Evolutionary conservation across 2,113 vertebrate genomes (phyloP), one percentile per base, ranked within the genome.

Genomic region (Cottus gobio): DNA sequence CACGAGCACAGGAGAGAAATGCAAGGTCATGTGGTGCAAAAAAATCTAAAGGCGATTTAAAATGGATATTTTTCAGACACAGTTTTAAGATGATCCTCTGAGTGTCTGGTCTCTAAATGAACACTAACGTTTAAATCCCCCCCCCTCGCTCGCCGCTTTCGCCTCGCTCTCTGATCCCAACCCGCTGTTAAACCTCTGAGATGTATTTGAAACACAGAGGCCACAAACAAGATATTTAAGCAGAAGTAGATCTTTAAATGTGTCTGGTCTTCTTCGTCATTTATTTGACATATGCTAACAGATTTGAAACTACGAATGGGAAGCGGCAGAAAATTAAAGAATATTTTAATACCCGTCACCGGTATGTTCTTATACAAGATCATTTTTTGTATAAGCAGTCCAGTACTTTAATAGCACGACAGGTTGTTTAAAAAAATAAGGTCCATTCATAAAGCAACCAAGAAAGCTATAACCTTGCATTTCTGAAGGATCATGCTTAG

Each of bases 41-140:
- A 67, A 63, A 77, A 39, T 58, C 80, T 72, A 62, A 65, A 81
- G 80, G 48, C 46, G 84, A 86, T 90, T 90, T 87, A 69, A 88
- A 83, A 75, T 50, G 34, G 48, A 85, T 78, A 80, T 86, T 82
- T 91, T 82, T 79, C 78, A 66, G 79, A 80, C 63, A 85, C 48
- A 84, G 84, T 85, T 90, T 89, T 83, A 83, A 91, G 73, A 80
- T 89, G 86, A 92, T 92, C 87, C 84, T 73, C 67, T 79, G 61
- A 82, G 56, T 79, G 80, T 90, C 82, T 87, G 85, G 91, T 88
- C 89, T 90, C 88, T 89, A 89, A 80, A 85, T 90, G 78, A 91
- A 86, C 6, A 28, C 42, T 73, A 82, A 91, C 52, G 86, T 91
- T 90, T 88, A 90, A 90, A 88, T 83, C 72, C 81, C 65, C 54